phyloP scores from a whole-genome alignment of 2,113 vertebrate species.

The Ranitomeya imitator region DNA sequence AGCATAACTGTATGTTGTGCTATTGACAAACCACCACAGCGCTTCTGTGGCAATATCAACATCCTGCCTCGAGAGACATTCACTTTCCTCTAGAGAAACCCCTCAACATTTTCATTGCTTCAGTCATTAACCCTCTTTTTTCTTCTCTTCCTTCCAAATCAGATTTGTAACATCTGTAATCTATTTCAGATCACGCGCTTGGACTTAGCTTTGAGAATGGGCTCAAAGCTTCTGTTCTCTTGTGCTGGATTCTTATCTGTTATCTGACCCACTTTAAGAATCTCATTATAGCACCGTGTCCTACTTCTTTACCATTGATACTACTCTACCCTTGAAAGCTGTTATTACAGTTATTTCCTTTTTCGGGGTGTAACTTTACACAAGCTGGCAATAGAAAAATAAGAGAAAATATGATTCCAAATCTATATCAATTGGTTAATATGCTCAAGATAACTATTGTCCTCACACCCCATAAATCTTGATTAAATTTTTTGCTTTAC shows the following conservation, averaged over 20 bases:
- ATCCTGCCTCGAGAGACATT: constrained; percentile 34
- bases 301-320: constrained; percentile 42
- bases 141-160: constrained; percentile 36
- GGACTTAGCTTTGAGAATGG: constrained; percentile 47
- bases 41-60: constrained; percentile 12
- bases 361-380: constrained; percentile 16
- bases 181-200: constrained; percentile 51
- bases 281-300: constrained; percentile 44
- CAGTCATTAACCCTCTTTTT: constrained; percentile 32
- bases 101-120: constrained; percentile 10
- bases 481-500: no score
- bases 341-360: constrained; percentile 35
- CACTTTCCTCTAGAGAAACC: constrained; percentile 18
- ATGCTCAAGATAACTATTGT: no score
- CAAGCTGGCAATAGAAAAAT: background rate
- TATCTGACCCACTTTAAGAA: constrained; percentile 58
- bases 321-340: background rate
- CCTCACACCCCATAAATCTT: no score
- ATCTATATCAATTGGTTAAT: background rate
- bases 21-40: background rate
- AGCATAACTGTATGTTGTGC: background rate
- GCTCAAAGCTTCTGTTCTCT: constrained; percentile 36
- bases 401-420: no score
- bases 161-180: constrained; percentile 55
- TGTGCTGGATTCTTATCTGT: constrained; percentile 51